Base-by-base conservation (phyloP, 2,113 vertebrate species). In the Odontesthes bonariensis region DNA sequence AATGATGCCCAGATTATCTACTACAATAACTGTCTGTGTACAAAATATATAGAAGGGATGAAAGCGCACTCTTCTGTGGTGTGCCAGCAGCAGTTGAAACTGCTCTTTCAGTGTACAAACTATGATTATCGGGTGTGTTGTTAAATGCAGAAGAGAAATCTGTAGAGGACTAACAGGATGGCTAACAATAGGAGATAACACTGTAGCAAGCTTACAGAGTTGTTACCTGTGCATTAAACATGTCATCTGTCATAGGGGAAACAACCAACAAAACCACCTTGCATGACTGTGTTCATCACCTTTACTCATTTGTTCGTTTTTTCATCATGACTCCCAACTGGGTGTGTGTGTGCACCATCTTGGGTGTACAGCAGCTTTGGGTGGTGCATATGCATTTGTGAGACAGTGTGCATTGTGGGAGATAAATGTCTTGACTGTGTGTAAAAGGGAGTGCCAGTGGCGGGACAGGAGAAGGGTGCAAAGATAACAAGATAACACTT, bases 341-440 rank as follows among this genome's bases (percentile, higher is more conserved):
- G 60, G 76, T 32, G 76, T 76, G 79, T 27, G 27, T 79, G 75
- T 42, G 22, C 55, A 69, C 53, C 79, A 71, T 80, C 47, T 27
- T 80, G 77, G 83, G 79, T 84, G 77, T 81, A 85, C 75, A 68
- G 64, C 75, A 62, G 70, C 77, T 88, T 86, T 59, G 88, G 85
- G 76, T 87, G 79, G 76, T 83, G 69, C 83, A 60, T 38, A 23
- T 76, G 65, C 54, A 3, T 71, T 54, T 77, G 49, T 20, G 20
- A 63, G 54, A 69, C 77, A 77, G 84, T 58, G 81, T 93, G 92
- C 73, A 72, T 76, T 72, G 76, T 85, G 70, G 54, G 31, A 93
- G 93, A 94, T 94, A 94, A 93, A 88, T 86, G 78, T 51, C 56
- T 55, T 38, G 42, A 73, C 73, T 77, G 49, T 75, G 62, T 73